Evolutionary conservation across 2,797 vertebrate species (phyloP).

Genomic region (Siniperca scherzeri): DNA sequence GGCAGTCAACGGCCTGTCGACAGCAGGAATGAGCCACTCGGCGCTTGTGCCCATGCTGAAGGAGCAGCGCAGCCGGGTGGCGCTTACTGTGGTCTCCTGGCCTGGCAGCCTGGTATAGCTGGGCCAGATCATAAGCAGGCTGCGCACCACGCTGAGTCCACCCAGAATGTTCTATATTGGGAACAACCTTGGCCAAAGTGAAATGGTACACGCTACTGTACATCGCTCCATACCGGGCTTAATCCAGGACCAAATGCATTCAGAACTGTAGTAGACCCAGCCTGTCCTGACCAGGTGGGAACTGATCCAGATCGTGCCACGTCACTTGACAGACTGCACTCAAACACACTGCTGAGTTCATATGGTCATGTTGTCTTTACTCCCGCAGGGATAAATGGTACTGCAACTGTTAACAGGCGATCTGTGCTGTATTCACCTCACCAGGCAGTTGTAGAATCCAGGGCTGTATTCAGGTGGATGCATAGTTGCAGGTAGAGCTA

Average conservation of each 20-base stretch:
- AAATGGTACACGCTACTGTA: constrained; percentile 73
- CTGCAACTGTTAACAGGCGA: constrained; percentile 74
- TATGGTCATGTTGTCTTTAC: constrained; percentile 79
- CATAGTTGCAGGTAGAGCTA: constrained; percentile 67
- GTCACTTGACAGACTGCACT: constrained; percentile 77
- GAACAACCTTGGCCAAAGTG: constrained; percentile 77
- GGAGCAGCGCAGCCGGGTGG: constrained; percentile 97
- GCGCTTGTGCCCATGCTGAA: constrained; percentile 98
- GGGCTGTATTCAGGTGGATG: constrained; percentile 76
- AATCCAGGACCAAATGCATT: constrained; percentile 83
- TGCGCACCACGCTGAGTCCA: constrained; percentile 49
- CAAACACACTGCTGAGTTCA: constrained; percentile 81
- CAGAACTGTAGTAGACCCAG: constrained; percentile 75
- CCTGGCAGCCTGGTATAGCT: constrained; percentile 96
- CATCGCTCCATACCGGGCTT: constrained; percentile 77
- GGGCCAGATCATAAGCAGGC: constrained; percentile 47
- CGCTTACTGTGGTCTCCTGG: constrained; percentile 97
- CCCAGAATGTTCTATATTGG: constrained; percentile 74
- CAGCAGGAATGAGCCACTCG: constrained; percentile 98
- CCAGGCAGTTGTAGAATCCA: constrained; percentile 76
- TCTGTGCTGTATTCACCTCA: constrained; percentile 75
- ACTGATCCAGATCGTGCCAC: constrained; percentile 76
- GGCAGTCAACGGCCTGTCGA: constrained; percentile 95
- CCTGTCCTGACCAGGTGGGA: constrained; percentile 68
- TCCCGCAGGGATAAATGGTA: constrained; percentile 62